These are phyloP conservation scores for Mellilla xanthometata DNA, from an alignment of 2,888 invertebrate genomes.

Conservation along the genomic window DNA sequence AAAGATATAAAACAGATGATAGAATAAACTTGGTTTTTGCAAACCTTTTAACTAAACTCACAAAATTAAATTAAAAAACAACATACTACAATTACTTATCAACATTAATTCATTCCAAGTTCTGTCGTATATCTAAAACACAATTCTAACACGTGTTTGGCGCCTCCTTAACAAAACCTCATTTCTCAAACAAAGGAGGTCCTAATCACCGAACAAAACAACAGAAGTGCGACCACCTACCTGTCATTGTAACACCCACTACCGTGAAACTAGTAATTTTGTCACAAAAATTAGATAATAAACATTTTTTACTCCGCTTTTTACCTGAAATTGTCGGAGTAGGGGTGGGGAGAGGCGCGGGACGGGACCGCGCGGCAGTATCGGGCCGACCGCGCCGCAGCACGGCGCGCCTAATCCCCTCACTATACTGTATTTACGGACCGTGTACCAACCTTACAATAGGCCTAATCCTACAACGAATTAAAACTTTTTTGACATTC, in stretches of 20 bases:
- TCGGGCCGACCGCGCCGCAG: slow-evolving; percentile 50
- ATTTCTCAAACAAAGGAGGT: slow-evolving; percentile 20
- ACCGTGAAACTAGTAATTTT: slow-evolving; percentile 25
- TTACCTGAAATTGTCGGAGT: slow-evolving; percentile 56
- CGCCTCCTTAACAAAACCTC: slow-evolving; percentile 14
- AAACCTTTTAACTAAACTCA: too few relatives aligned
- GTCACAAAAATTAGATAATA: slow-evolving; percentile 33
- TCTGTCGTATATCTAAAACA: too few relatives aligned
- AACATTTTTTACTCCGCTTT: slow-evolving; percentile 52
- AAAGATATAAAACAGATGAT: too few relatives aligned
- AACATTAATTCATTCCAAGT: too few relatives aligned
- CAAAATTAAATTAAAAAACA: too few relatives aligned
- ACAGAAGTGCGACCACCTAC: slow-evolving; percentile 29
- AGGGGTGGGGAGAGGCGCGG: slow-evolving; percentile 57
- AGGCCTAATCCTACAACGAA: slow-evolving; percentile 50
- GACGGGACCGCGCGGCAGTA: slow-evolving; percentile 66
- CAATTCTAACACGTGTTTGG: slow-evolving; percentile 24
- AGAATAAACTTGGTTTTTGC: too few relatives aligned
- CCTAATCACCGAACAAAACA: slow-evolving; percentile 16
- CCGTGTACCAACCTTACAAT: slow-evolving; percentile 31
- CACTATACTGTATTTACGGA: slow-evolving; percentile 28
- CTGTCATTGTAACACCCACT: slow-evolving; percentile 21
- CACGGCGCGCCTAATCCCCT: slow-evolving; percentile 38
- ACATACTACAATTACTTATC: too few relatives aligned
- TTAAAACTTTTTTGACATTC: slow-evolving; percentile 16